Evolutionary conservation across 2,113 vertebrate genomes (phyloP).

Genomic region (Chloropsis hardwickii): DNA sequence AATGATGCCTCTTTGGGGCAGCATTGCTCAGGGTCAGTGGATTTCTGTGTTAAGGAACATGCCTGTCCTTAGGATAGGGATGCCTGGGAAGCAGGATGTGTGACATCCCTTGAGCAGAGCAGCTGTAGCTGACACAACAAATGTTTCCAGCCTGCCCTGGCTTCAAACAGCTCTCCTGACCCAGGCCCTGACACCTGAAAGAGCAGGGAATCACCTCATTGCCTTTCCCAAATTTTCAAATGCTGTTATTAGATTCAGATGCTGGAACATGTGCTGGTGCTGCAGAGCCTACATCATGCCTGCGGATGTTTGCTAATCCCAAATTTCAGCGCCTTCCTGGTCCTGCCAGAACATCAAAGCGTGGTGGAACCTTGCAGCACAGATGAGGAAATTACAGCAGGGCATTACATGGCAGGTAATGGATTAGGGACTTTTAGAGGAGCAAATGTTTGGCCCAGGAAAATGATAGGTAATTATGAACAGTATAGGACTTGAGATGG

Average conservation of each 20-base stretch:
- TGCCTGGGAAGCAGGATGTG: not conserved
- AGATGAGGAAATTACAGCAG: constrained; percentile 17
- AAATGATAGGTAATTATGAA: constrained; percentile 8
- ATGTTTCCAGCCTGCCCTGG: not conserved
- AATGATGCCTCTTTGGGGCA: not conserved
- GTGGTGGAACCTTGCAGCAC: not conserved
- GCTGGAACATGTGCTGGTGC: not conserved
- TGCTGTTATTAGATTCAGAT: not conserved
- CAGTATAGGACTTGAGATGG: not conserved
- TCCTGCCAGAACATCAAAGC: constrained; percentile 48
- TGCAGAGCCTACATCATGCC: constrained; percentile 12
- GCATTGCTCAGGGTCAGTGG: not conserved
- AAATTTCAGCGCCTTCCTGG: constrained; percentile 32
- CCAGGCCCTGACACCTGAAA: not conserved
- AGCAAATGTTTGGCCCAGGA: not conserved
- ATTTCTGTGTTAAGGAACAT: not conserved
- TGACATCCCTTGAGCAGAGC: not conserved
- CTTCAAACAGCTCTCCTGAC: not conserved
- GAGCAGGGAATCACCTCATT: not conserved
- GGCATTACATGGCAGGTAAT: constrained; percentile 42
- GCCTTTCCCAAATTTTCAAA: not conserved
- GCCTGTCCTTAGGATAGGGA: not conserved
- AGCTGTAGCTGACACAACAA: not conserved
- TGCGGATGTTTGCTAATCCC: constrained; percentile 44
- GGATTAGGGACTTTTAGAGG: constrained; percentile 17